Evolutionary conservation across 1,140 invertebrate species (phyloP), one percentile per base, ranked within the genome.

Genomic region (Dendrolimus punctatus): DNA sequence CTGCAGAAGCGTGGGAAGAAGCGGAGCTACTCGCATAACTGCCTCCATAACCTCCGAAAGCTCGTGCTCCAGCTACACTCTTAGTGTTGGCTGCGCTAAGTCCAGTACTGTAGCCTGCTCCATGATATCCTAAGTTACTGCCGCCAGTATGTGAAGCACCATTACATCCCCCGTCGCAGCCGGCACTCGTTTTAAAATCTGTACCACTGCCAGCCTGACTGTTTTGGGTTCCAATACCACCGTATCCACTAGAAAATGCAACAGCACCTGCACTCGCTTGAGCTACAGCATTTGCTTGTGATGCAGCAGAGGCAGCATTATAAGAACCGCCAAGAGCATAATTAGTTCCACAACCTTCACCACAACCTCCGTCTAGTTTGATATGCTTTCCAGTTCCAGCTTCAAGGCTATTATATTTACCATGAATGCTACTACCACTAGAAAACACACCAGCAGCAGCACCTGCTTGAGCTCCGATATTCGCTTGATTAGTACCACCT

Each of bases 1-100:
- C 73, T n/a, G 75, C 62, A n/a, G 70, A 71, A 8, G 80, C 71
- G 47, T 84, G 76, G 37, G 81, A 76, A 44, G 57, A 67, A 8
- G 76, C 76, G 6, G 77, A 73, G 46, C 76, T 76, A 51, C 64
- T 65, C 6, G 75, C 68, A 39, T 72, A 75, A 56, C 66, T 73
- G 39, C 68, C 65, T 46, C 57, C 69, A 3, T 2, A 23, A 23
- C 9, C 9, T 38, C 65, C 73, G 39, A 65, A 73, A 0, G 62
- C 50, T 6, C 65, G 57, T n/a, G 64, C 63, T n/a, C 62, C 60
- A 43, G 57, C 55, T 4, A 51, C 42, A n/a, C 38, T 50, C 41
- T 36, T 7, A 41, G 40, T 42, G 38, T 43, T 38, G 8, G 9
- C 7, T 36, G 38, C 45, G 5, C 57, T 51, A 47, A 49, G 8